phyloP scores from a whole-genome alignment of 2,797 vertebrate species.

The Nasua narica region DNA sequence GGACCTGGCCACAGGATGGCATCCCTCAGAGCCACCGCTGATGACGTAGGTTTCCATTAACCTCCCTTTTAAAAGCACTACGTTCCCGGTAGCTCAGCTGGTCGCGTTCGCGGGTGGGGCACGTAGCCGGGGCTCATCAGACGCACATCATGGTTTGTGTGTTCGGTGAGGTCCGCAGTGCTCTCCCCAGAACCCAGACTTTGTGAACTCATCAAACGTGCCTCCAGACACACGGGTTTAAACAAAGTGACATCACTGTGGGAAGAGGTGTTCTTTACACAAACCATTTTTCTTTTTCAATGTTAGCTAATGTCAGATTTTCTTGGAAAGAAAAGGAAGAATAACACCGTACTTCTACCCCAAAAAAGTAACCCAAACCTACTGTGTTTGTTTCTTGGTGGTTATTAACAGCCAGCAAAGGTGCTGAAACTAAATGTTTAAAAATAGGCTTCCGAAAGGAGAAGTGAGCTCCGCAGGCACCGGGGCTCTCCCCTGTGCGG shows the following conservation, averaged over 20 bases:
- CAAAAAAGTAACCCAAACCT: neutral
- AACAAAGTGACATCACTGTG: neutral
- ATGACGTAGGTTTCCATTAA: neutral
- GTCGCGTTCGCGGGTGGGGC: fast-evolving
- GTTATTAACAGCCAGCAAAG: constrained; percentile 35
- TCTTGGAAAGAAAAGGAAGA: constrained; percentile 27
- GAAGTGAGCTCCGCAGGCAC: constrained; percentile 55
- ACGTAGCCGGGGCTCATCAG: fast-evolving
- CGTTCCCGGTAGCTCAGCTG: fast-evolving
- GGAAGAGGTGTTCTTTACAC: neutral
- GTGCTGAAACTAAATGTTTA: constrained; percentile 52
- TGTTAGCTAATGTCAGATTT: neutral
- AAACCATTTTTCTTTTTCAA: neutral
- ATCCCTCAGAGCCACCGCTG: fast-evolving
- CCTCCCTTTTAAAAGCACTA: fast-evolving
- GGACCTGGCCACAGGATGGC: fast-evolving
- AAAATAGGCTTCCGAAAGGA: constrained; percentile 71
- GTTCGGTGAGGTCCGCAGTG: fast-evolving
- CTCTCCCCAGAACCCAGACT: neutral
- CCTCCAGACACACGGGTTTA: no score
- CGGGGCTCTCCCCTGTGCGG: constrained; percentile 47
- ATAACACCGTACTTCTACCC: neutral
- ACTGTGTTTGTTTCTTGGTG: constrained; percentile 11
- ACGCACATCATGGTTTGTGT: fast-evolving
- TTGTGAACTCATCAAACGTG: fast-evolving